phyloP scores from a whole-genome alignment of 2,797 vertebrate species.

The Sebastes hubbsi region DNA sequence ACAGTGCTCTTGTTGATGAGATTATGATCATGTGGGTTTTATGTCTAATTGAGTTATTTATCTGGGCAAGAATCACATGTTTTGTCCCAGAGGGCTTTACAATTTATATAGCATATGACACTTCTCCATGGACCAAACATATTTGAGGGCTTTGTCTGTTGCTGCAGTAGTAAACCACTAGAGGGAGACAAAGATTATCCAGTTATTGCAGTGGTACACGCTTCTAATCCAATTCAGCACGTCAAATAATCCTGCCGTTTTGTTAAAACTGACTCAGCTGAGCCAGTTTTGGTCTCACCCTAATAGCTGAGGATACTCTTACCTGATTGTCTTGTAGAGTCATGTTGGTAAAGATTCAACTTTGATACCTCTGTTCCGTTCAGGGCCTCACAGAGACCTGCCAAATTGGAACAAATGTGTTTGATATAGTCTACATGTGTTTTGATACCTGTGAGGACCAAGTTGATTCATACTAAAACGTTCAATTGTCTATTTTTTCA shows the following conservation, averaged over 20 bases:
- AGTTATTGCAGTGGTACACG: not conserved
- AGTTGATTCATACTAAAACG: not conserved
- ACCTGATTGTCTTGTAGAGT: not conserved
- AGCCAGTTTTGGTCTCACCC: not conserved
- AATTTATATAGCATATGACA: not conserved
- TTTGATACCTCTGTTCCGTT: not conserved
- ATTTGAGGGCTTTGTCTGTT: not conserved
- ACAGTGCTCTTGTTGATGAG: not conserved
- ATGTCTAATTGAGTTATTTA: not conserved
- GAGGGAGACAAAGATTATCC: conserved; percentile 57
- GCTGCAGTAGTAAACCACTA: conserved; percentile 17
- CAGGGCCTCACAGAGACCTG: not conserved
- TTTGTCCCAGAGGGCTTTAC: not conserved
- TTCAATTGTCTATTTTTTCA: not conserved
- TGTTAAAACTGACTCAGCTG: not conserved
- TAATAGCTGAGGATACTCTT: not conserved
- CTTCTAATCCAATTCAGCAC: not conserved
- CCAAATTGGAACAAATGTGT: not conserved
- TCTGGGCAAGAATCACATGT: not conserved
- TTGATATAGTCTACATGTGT: not conserved
- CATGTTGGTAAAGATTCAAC: not conserved
- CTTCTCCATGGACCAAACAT: not conserved
- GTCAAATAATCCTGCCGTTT: not conserved
- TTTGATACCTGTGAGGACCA: not conserved
- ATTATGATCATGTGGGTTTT: not conserved